A percentile compares a stretch with the other conserved stretches of the same genome.
Evolutionary conservation across 2,888 invertebrate genomes (phyloP).

Genomic region (Erynnis tages): DNA sequence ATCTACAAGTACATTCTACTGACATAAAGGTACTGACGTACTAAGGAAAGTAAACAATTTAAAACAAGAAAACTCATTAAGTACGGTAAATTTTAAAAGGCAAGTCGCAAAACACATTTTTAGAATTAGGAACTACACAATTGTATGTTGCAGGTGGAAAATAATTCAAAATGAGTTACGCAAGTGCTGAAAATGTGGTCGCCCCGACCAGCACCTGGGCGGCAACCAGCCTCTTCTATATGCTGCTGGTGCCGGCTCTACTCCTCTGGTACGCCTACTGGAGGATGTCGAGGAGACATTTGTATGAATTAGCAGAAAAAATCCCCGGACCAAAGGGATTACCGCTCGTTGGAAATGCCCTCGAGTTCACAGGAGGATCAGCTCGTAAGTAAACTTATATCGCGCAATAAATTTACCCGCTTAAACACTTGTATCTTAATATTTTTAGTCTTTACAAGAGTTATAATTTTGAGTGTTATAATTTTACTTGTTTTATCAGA

Average conservation of each 20-base stretch:
- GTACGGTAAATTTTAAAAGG: too few relatives aligned
- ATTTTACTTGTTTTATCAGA: too few relatives aligned
- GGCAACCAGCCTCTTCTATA: slow-evolving; percentile 86
- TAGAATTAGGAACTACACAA: too few relatives aligned
- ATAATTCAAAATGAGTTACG: slow-evolving; percentile 54
- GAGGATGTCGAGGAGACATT: slow-evolving; percentile 86
- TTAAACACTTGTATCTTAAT: too few relatives aligned
- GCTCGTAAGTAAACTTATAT: slow-evolving; percentile 87
- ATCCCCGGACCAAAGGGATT: slow-evolving; percentile 87
- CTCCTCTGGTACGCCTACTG: slow-evolving; percentile 88
- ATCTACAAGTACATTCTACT: too few relatives aligned
- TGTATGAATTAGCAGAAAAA: slow-evolving; percentile 86
- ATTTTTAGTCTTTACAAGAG: too few relatives aligned
- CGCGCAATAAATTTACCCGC: too few relatives aligned
- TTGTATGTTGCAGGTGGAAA: slow-evolving; percentile 6
- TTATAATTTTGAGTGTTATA: too few relatives aligned
- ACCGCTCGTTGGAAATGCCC: slow-evolving; percentile 88
- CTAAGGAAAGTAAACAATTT: too few relatives aligned
- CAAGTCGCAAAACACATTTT: too few relatives aligned
- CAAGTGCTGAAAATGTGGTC: slow-evolving; percentile 66
- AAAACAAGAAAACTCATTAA: too few relatives aligned
- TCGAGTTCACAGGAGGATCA: slow-evolving; percentile 87
- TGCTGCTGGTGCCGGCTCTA: slow-evolving; percentile 86
- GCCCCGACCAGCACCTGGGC: slow-evolving; percentile 75
- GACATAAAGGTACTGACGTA: too few relatives aligned